A percentile compares a stretch with the other conserved stretches of the same genome.
phyloP scores from a whole-genome alignment of 2,888 invertebrate species.

The Mesorhabditis spiculigera region DNA sequence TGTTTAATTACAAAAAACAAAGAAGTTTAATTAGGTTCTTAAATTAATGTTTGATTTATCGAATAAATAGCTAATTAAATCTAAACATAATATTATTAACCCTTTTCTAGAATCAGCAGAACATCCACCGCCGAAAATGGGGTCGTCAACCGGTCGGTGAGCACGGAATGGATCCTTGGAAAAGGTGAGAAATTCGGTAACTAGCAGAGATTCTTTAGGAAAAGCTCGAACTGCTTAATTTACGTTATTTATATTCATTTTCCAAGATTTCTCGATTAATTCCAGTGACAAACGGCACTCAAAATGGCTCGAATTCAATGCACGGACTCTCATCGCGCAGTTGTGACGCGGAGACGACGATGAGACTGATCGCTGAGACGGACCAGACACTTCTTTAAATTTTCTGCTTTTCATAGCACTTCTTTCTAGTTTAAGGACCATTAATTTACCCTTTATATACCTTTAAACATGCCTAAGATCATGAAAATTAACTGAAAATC shows the following conservation, averaged over 20 bases:
- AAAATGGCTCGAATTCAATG: background rate
- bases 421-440: no score
- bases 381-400: background rate
- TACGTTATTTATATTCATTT: no score
- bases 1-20: no score
- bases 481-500: no score
- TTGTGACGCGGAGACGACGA: background rate
- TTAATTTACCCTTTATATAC: no score
- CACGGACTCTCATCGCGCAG: background rate
- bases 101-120: background rate
- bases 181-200: background rate
- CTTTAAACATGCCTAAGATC: no score
- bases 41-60: no score
- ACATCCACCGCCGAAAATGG: background rate
- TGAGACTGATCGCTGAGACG: background rate
- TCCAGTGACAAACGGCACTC: background rate
- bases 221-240: no score
- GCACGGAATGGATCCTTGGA: conserved; percentile 5
- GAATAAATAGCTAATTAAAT: no score
- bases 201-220: no score
- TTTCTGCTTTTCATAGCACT: background rate
- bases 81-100: background rate
- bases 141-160: background rate
- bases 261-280: no score
- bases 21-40: no score